Evolutionary conservation across 2,113 vertebrate species (phyloP), one percentile per base, ranked within the genome.

Genomic region (Laticauda laticaudata): DNA sequence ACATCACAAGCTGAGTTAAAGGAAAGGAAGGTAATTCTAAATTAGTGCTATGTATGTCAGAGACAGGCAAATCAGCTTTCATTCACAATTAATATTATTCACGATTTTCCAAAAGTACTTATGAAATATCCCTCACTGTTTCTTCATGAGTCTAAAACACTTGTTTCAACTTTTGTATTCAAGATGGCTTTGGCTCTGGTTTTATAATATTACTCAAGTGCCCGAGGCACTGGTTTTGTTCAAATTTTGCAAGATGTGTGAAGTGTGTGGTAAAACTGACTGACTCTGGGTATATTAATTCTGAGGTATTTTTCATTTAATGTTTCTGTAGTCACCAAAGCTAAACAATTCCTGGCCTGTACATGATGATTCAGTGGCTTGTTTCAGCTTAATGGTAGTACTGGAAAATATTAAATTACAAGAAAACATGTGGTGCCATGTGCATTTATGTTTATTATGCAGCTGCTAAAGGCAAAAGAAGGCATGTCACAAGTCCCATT

Each of bases 61-160:
- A 93, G 86, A 92, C 57, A 87, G 85, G 59, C 85, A 86, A 93
- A 93, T n/a, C 56, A 21, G 55, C 59, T 92, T 51, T 90, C 69
- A 86, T 48, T 86, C 45, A 90, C 75, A 90, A 56, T 15, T 90
- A 54, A 85, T 56, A 57, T 90, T 86, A 45, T 90, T 23, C 0
- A 86, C 55, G 14, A 26, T 81, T 43, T 43, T 18, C 54, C 88
- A 88, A 48, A 93, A 59, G 18, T 29, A n/a, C 5, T 59, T 92
- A 57, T 6, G 69, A 45, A 92, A 59, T 90, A 55, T 39, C 43
- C 29, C 5, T 61, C 21, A 21, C 12, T 90, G 21, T 86, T 90
- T 90, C 64, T 29, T 90, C 54, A 85, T 90, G 64, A 43, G 39
- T 59, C 21, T 90, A 75, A 92, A 92, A 90, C 43, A 51, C 29